Evolutionary conservation across 2,888 invertebrate species (phyloP), one percentile per base, ranked within the genome.

Genomic region (Lithosia quadra): DNA sequence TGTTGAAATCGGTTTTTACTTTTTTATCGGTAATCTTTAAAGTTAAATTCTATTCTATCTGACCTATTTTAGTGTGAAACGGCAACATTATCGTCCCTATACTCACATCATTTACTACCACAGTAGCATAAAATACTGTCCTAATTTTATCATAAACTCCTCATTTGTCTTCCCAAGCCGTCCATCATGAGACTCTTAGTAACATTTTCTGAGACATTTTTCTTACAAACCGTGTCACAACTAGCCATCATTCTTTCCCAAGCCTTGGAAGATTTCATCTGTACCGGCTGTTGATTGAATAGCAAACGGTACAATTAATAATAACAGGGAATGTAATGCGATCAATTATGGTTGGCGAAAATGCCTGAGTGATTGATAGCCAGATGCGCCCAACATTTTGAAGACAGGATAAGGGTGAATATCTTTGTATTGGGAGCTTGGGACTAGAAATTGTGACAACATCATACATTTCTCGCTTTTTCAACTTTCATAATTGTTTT

Each of bases 321-420:
- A 84, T 75, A 80, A 79, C 82, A 81, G 80, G 83, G 84, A 85
- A 86, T 85, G 85, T 87, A 81, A 85, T 83, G 81, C 77, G 80
- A 88, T 88, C 87, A 85, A 86, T 88, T 88, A 86, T 84, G 69
- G 77, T 75, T 76, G 83, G 81, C 74, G 78, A 77, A 75, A 78
- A 75, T 74, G 79, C 76, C 72, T 73, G 60, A 75, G 75, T 85
- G 84, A 84, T 79, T 71, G 83, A 86, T 86, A 70, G 65, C n/a
- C 34, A n/a, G 53, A 10, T 63, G 7, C 61, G 70, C 70, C 57
- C 81, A 81, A 83, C 68, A 77, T 49, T 62, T 72, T 69, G 18
- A 18, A 39, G 24, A 68, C 15, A 67, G 72, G 55, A 57, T 18
- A 0, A 9, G 21, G 22, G 73, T 63, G 80, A 78, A 73, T 4